phyloP scores from a whole-genome alignment of 2,113 vertebrate species.

The Zootoca vivipara region DNA sequence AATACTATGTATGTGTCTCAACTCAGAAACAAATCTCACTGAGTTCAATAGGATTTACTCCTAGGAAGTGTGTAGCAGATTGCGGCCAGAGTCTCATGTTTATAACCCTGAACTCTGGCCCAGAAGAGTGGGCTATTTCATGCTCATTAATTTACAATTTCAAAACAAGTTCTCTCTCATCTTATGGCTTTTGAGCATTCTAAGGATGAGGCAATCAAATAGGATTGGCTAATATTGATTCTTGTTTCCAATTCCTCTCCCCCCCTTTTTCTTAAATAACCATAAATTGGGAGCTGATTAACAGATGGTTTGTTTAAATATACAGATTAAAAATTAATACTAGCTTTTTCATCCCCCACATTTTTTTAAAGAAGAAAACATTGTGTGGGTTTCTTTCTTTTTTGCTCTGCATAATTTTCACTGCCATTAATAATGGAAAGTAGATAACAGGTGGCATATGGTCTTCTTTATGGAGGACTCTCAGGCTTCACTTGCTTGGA shows the following conservation, averaged over 20 bases:
- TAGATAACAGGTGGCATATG: slow-evolving; percentile 18
- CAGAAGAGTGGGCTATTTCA: background rate
- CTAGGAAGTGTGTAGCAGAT: too few species aligned
- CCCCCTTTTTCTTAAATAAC: background rate
- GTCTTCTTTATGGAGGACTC: slow-evolving; percentile 6
- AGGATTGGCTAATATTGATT: slow-evolving; percentile 15
- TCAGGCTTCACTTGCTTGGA: background rate
- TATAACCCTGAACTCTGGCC: background rate
- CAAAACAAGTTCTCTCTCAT: background rate
- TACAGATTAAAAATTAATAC: slow-evolving; percentile 52
- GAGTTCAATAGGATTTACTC: too few species aligned
- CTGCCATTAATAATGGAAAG: background rate
- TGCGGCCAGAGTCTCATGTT: background rate
- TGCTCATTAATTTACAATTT: background rate
- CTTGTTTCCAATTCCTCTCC: background rate
- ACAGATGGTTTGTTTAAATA: slow-evolving; percentile 52
- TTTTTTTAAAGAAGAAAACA: background rate
- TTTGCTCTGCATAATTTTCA: slow-evolving; percentile 31
- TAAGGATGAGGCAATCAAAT: slow-evolving; percentile 32
- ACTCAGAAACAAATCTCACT: too few species aligned
- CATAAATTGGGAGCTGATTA: slow-evolving; percentile 42
- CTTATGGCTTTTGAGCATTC: slow-evolving; percentile 6
- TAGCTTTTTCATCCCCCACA: slow-evolving; percentile 42
- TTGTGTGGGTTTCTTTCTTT: slow-evolving; percentile 28
- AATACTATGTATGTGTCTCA: too few species aligned